Conservation (phyloP, 2,113 vertebrate genomes). For the Cnemophilus loriae region DNA sequence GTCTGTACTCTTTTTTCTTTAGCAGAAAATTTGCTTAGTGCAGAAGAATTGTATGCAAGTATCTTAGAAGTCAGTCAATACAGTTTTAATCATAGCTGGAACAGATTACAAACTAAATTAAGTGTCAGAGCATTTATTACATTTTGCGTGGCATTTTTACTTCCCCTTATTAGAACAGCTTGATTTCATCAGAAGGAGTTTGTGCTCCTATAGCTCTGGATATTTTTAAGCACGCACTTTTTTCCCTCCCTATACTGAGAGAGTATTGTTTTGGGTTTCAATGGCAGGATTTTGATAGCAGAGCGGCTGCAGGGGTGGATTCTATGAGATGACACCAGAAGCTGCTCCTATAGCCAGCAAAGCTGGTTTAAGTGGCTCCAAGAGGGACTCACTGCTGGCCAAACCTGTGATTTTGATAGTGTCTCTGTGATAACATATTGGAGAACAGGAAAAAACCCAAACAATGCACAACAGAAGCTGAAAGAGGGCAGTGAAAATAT, state of each 20-base stretch:
- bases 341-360: background rate
- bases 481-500: background rate
- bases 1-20: background rate
- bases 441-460: background rate
- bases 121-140: background rate
- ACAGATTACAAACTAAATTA: background rate
- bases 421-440: background rate
- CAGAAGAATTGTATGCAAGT: background rate
- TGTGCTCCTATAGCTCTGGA: background rate
- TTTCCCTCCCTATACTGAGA: background rate
- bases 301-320: background rate
- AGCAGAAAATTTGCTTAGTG: background rate
- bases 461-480: rapidly evolving
- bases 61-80: background rate
- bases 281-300: background rate
- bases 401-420: background rate
- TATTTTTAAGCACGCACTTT: background rate
- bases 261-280: background rate
- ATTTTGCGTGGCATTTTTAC: background rate
- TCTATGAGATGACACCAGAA: background rate
- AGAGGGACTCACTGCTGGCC: background rate
- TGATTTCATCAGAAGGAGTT: background rate
- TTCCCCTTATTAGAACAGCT: background rate
- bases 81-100: background rate
- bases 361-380: background rate